A percentile compares a stretch with the other conserved stretches of the same genome.
Evolutionary conservation across 2,113 vertebrate species (phyloP).

Genomic region (Ivindomyrus marchei): DNA sequence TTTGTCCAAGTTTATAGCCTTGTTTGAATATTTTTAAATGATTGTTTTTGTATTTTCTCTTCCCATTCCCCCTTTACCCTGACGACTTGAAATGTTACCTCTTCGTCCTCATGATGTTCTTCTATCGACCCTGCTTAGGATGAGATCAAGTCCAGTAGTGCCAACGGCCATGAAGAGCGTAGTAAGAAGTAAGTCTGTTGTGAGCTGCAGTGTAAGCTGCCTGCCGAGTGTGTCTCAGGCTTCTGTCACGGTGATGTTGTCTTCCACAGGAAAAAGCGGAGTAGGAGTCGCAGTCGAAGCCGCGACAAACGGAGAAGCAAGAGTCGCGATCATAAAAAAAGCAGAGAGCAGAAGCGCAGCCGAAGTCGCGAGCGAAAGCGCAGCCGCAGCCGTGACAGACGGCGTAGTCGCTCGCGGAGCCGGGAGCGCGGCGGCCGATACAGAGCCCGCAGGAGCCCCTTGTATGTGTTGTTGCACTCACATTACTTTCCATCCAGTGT

Average conservation of each 20-base stretch:
- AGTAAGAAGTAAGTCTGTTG: constrained; percentile 78
- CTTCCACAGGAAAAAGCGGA: constrained; percentile 79
- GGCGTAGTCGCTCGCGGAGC: constrained; percentile 73
- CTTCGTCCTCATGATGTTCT: constrained; percentile 95
- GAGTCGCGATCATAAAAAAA: constrained; percentile 77
- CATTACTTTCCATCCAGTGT: background rate
- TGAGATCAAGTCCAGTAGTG: constrained; percentile 85
- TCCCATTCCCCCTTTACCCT: constrained; percentile 76
- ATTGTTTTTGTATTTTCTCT: constrained; percentile 68
- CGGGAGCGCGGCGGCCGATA: constrained; percentile 80
- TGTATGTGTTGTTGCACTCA: constrained; percentile 61
- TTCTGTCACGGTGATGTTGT: background rate
- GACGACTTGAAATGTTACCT: constrained; percentile 89
- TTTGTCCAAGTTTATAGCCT: constrained; percentile 70
- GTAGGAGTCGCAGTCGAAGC: constrained; percentile 80
- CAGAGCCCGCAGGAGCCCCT: constrained; percentile 64
- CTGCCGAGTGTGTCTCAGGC: background rate
- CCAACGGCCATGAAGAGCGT: constrained; percentile 83
- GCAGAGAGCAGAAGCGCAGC: constrained; percentile 76
- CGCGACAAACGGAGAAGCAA: constrained; percentile 78
- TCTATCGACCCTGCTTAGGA: constrained; percentile 97
- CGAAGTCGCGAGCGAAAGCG: constrained; percentile 76
- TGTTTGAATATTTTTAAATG: constrained; percentile 64
- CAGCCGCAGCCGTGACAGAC: constrained; percentile 73
- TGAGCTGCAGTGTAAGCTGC: background rate